phyloP scores from a whole-genome alignment of 2,888 invertebrate species.

The Alviniconcha strummeri region DNA sequence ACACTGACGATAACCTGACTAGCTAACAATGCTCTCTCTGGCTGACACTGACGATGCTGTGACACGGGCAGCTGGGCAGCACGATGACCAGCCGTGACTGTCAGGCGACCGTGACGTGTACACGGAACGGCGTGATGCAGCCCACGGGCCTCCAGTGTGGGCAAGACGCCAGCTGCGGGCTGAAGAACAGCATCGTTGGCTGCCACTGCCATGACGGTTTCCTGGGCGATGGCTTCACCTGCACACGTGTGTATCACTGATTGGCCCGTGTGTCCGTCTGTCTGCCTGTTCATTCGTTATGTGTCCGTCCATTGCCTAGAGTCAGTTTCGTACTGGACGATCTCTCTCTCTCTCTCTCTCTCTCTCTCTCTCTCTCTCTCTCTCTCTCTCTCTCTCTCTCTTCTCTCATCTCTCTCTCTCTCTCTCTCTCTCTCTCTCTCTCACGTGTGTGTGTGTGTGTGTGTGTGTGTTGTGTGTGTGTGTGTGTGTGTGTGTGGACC shows the following conservation, averaged over 20 bases:
- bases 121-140: constrained; percentile 32
- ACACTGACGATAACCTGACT: too few species aligned
- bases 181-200: constrained; percentile 46
- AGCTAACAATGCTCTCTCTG: too few species aligned
- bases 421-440: neutral
- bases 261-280: neutral
- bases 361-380: neutral
- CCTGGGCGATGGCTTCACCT: constrained; percentile 37
- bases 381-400: neutral
- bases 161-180: constrained; percentile 45
- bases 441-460: neutral
- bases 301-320: too few species aligned
- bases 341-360: neutral
- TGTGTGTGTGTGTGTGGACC: constrained; percentile 14
- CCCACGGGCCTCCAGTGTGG: constrained; percentile 40
- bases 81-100: constrained; percentile 35
- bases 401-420: neutral
- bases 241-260: neutral
- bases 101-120: constrained; percentile 37
- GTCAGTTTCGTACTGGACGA: neutral
- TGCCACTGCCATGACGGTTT: constrained; percentile 53
- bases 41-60: neutral
- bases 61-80: constrained; percentile 34
- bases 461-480: constrained; percentile 11
- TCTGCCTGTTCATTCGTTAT: too few species aligned